Evolutionary conservation across 64 coral and sea anemone species (phyloP), one percentile per base, ranked within the genome.

Genomic region (Montipora sp.): DNA sequence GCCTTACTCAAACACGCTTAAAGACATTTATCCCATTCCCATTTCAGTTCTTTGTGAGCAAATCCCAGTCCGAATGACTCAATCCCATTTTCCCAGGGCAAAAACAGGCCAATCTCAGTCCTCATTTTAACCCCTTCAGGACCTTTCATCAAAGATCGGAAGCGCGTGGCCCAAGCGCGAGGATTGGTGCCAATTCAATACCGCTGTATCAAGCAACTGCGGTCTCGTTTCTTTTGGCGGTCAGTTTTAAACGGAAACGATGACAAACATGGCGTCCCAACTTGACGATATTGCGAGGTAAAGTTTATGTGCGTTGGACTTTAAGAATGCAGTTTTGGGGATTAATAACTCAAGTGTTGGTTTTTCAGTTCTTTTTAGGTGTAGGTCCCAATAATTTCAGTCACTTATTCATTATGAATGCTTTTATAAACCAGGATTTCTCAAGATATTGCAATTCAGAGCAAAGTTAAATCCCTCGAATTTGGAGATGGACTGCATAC

Each of bases 401-500:
- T 5, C 67, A 20, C 15, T 20, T 19, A 15, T 65, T 18, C 18
- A 71, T 2, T 6, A 71, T 4, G 14, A 15, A 7, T n/a, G 67
- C 21, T n/a, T 71, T 19, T 6, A 36, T 36, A 36, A 36, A 5
- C 8, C 59, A 84, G 81, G 81, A 84, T 84, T 68, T 69, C 66
- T 84, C 81, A 84, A 69, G 81, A 84, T 68, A 68, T 84, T 24
- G 18, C 59, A 68, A 84, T 67, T 21, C 81, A 84, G 43, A 84
- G 60, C 81, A 66, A 49, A 67, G 60, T 84, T 5, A 69, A 84
- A 84, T 68, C 59, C 46, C 81, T 84, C 4, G 59, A 84, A 59
- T 3, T 66, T 14, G 18, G 5, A 14, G 19, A 47, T 48, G 61
- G 16, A 5, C 43, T 20, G 59, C 15, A 84, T 63, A 65, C 4